A percentile compares a stretch with the other conserved stretches of the same genome.
Evolutionary conservation across 2,888 invertebrate species (phyloP).

Genomic region (Ctenicera cuprea): DNA sequence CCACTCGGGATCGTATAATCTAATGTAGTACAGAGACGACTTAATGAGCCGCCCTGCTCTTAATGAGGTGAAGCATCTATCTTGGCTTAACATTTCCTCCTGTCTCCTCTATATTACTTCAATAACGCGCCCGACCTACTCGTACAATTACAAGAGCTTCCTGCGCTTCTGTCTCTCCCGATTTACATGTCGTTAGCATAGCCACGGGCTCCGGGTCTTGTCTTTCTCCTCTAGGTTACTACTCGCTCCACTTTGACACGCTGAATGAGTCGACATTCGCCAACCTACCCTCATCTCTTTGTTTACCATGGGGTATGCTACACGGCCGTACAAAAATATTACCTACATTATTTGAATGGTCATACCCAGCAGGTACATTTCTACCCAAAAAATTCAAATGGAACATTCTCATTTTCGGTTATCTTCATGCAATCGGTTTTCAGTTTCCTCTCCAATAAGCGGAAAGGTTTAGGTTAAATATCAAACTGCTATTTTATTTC

Average conservation of each 20-base stretch:
- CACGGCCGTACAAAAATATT: neutral
- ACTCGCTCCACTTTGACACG: constrained; percentile 23
- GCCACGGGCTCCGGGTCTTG: constrained; percentile 41
- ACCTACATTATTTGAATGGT: constrained; percentile 7
- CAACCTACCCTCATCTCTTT: constrained; percentile 9
- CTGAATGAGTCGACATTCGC: neutral
- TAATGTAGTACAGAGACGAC: constrained; percentile 56
- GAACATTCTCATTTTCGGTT: too few species aligned
- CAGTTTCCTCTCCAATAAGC: too few species aligned
- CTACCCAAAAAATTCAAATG: too few species aligned
- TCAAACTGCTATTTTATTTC: too few species aligned
- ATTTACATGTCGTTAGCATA: constrained; percentile 54
- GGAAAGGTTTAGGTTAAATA: too few species aligned
- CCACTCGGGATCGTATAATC: constrained; percentile 56
- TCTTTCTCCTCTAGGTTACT: constrained; percentile 46
- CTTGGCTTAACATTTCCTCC: constrained; percentile 47
- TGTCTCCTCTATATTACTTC: constrained; percentile 52
- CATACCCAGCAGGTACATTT: too few species aligned
- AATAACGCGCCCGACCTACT: constrained; percentile 50
- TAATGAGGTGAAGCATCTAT: constrained; percentile 56
- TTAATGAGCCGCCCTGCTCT: constrained; percentile 59
- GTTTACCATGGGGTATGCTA: neutral
- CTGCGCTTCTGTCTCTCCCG: constrained; percentile 48
- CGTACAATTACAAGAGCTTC: constrained; percentile 51
- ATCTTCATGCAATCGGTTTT: too few species aligned